A percentile compares a stretch with the other conserved stretches of the same genome.
Evolutionary conservation across 2,888 invertebrate genomes (phyloP).

Genomic region (Hydriomena furcata): DNA sequence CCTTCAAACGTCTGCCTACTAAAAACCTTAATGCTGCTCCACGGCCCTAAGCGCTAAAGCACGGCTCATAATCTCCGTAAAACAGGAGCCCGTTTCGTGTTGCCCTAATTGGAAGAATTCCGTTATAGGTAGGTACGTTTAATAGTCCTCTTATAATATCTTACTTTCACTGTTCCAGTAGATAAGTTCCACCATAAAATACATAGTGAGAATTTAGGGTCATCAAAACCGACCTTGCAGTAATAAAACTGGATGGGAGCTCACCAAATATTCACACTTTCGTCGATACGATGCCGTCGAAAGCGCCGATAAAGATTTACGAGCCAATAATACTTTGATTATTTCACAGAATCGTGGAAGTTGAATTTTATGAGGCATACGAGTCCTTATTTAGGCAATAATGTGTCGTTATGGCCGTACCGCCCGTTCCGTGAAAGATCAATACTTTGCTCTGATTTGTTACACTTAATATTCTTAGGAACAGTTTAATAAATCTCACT

Average conservation of each 20-base stretch:
- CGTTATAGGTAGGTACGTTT: constrained; percentile 21
- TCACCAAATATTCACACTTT: constrained; percentile 72
- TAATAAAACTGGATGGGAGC: constrained; percentile 55
- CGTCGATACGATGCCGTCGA: constrained; percentile 49
- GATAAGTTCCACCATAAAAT: constrained; percentile 27
- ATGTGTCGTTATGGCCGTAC: constrained; percentile 61
- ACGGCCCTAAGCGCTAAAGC: constrained; percentile 19
- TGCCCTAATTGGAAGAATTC: constrained; percentile 23
- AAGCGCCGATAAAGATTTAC: constrained; percentile 76
- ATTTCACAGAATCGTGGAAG: constrained; percentile 75
- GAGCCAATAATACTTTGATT: constrained; percentile 77
- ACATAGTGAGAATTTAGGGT: constrained; percentile 37
- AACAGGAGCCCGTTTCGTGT: constrained; percentile 20
- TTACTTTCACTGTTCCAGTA: constrained; percentile 26
- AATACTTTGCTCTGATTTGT: constrained; percentile 44
- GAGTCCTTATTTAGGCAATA: constrained; percentile 72
- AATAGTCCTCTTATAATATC: constrained; percentile 21
- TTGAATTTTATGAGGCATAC: constrained; percentile 72
- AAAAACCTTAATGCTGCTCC: constrained; percentile 8
- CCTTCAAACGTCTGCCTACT: constrained; percentile 11
- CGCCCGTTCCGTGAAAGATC: constrained; percentile 52
- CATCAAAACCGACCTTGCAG: constrained; percentile 34
- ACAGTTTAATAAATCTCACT: background rate
- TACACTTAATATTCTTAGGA: constrained; percentile 1
- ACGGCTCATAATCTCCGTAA: constrained; percentile 16